Evolutionary conservation across 64 coral and sea anemone species (phyloP), one percentile per base, ranked within the genome.

Genomic region (Anthopleura sola): DNA sequence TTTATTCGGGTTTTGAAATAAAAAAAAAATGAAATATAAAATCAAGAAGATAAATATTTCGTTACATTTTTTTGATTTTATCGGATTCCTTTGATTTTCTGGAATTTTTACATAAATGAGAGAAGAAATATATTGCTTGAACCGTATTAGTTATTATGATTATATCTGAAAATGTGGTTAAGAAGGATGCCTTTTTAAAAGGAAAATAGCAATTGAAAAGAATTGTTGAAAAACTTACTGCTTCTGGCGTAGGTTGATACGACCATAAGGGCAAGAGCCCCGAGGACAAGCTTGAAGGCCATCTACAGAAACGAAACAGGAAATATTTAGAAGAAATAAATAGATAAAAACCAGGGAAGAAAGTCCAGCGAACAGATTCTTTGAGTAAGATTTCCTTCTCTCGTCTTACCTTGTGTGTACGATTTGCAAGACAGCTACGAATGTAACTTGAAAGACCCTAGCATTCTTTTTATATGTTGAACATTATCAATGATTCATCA

Each of bases 271-370:
- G 84, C 90, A 55, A 97, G 28, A 86, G 82, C 91, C 78, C 94
- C 94, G 87, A 97, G 39, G 85, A 97, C 89, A 29, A 97, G 87
- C 55, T 97, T 97, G 74, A 89, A 92, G 75, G 94, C 94, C 94
- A 97, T 97, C 94, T 97, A 75, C 21, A 80, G 85, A 81, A 91
- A 81, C 15, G 21, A 46, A 82, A 68, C 11, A 10, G n/a, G 11
- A 60, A 44, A 13, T 51, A 24, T 74, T 21, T 82, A 83, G 50
- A 47, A 55, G 20, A 19, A 74, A 1, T 32, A 15, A 1, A 71
- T 26, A 23, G 36, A 39, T 1, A 81, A 32, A 64, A 47, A 53
- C 29, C 49, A 20, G n/a, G 81, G 68, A 81, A 51, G 19, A 29
- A 64, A 88, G 6, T 50, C 24, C 31, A 78, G 9, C 9, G 26